These are phyloP conservation scores for Anastrepha obliqua DNA, from an alignment of 1,140 invertebrate genomes.

Conservation along the genomic window DNA sequence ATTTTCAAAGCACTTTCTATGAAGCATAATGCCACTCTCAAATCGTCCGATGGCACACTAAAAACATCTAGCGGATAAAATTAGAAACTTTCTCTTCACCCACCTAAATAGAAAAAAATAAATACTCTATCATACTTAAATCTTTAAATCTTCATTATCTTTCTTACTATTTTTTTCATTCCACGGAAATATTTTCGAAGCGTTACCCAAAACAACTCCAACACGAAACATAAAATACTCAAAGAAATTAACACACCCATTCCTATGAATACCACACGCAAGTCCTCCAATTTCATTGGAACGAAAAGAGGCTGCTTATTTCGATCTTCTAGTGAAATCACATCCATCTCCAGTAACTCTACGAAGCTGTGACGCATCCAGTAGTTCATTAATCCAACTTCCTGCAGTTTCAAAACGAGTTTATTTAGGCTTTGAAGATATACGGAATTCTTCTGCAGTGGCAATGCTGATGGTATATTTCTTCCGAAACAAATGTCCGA, in stretches of 20 bases:
- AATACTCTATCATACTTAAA: no score
- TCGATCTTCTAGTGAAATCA: background rate
- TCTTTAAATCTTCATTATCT: background rate
- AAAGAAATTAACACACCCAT: background rate
- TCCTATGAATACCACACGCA: background rate
- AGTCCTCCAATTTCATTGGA: conserved; percentile 15
- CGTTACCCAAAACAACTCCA: background rate
- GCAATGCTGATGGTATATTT: background rate
- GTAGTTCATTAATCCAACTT: background rate
- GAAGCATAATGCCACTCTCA: no score
- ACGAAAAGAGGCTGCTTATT: background rate
- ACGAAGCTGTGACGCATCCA: background rate
- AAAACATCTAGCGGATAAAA: no score
- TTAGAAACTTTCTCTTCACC: no score
- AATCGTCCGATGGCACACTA: no score
- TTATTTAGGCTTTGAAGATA: background rate
- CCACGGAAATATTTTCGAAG: background rate
- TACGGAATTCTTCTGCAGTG: background rate
- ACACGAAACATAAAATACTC: background rate
- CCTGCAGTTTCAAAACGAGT: background rate
- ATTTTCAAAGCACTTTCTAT: no score
- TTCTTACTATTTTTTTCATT: background rate
- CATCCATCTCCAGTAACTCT: background rate
- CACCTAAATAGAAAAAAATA: no score
- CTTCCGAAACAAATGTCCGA: background rate